These are phyloP conservation scores for Lagorchestes hirsutus DNA, from an alignment of 2,797 vertebrate species.

Conservation along the genomic window DNA sequence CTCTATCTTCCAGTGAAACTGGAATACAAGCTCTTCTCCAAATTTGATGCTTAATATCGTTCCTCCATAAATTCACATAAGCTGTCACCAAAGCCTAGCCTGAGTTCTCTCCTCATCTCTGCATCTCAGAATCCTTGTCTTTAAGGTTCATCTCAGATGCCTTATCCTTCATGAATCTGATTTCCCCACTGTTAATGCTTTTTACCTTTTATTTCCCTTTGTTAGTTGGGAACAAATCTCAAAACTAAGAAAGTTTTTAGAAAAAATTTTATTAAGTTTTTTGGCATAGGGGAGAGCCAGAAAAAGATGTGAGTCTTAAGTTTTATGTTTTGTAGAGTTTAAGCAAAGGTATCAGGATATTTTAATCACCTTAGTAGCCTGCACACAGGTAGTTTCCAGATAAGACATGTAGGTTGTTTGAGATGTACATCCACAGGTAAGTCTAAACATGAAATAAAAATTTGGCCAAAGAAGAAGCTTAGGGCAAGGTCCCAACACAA, in stretches of 20 bases:
- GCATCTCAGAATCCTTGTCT: no score
- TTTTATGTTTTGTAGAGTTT: neutral
- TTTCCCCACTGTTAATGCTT: neutral
- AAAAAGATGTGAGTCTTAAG: no score
- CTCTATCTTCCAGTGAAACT: neutral
- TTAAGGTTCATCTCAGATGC: neutral
- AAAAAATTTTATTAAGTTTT: neutral
- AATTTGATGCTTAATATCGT: neutral
- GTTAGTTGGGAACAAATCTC: neutral
- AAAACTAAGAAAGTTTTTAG: neutral
- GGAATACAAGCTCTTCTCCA: neutral
- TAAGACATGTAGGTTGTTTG: neutral
- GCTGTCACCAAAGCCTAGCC: neutral
- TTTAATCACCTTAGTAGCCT: neutral
- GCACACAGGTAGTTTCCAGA: neutral
- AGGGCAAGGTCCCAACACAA: neutral
- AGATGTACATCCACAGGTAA: neutral
- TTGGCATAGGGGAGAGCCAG: no score
- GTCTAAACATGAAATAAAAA: neutral
- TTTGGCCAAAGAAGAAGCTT: neutral
- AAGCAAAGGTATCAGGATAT: neutral
- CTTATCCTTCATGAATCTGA: neutral
- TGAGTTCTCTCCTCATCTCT: neutral
- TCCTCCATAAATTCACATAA: neutral
- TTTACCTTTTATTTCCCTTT: neutral